phyloP scores from a whole-genome alignment of 2,113 vertebrate species.

The Beaufortia kweichowensis region DNA sequence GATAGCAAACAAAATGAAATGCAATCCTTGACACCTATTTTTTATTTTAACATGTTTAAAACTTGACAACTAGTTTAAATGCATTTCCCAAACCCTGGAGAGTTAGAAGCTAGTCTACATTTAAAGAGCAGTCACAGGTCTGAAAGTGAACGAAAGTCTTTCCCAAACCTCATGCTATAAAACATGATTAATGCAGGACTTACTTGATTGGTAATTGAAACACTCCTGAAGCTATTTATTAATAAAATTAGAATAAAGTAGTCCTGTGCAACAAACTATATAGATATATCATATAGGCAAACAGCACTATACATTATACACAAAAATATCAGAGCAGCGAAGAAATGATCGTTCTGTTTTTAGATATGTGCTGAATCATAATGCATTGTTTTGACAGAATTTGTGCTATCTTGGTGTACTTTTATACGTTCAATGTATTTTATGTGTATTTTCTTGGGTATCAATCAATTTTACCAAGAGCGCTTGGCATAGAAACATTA shows the following conservation, averaged over 20 bases:
- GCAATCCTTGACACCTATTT: background rate
- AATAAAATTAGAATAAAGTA: background rate
- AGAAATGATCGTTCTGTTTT: background rate
- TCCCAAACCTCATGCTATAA: background rate
- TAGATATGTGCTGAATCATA: background rate
- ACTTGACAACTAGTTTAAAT: no score
- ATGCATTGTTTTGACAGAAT: no score
- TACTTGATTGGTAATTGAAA: background rate
- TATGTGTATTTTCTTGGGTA: no score
- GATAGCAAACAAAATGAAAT: background rate
- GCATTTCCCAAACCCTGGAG: no score
- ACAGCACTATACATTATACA: constrained; percentile 1
- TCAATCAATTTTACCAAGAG: no score
- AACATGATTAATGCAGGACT: background rate
- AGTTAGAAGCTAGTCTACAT: no score
- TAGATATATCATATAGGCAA: background rate
- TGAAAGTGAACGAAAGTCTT: background rate
- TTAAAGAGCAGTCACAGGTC: background rate
- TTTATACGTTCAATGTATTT: no score
- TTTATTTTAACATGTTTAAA: background rate
- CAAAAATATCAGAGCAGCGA: background rate
- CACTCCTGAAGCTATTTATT: background rate
- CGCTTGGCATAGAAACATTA: no score
- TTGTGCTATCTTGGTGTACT: no score
- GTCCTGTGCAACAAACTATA: background rate